These are phyloP conservation scores for Drosophila repletoides DNA, from an alignment of 1,140 invertebrate genomes.

Conservation along the genomic window DNA sequence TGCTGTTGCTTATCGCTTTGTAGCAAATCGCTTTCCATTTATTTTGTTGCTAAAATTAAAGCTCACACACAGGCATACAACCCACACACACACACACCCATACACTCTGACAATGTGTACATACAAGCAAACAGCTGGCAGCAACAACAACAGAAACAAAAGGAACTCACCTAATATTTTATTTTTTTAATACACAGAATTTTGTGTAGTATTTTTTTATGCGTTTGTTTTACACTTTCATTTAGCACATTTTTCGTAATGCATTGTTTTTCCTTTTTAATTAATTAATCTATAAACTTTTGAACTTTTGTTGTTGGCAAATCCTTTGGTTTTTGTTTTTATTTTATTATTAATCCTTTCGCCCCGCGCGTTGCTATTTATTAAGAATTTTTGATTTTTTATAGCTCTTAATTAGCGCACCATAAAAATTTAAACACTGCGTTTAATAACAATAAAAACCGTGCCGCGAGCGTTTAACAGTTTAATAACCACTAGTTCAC, in stretches of 20 bases:
- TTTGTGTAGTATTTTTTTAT: slow-evolving; percentile 12
- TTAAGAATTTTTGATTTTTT: neutral
- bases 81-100: slow-evolving; percentile 14
- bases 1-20: slow-evolving; percentile 10
- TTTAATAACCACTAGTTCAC: too few species aligned
- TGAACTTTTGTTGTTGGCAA: neutral
- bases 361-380: slow-evolving; percentile 3
- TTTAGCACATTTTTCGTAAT: slow-evolving; percentile 16
- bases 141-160: slow-evolving; percentile 44
- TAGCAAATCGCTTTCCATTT: slow-evolving; percentile 61
- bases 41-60: slow-evolving; percentile 70
- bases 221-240: slow-evolving; percentile 18
- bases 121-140: slow-evolving; percentile 68
- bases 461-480: slow-evolving; percentile 26
- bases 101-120: slow-evolving; percentile 30
- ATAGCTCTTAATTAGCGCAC: neutral
- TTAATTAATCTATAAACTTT: slow-evolving; percentile 1
- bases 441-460: slow-evolving; percentile 5
- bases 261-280: slow-evolving; percentile 1
- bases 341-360: neutral
- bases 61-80: slow-evolving; percentile 17
- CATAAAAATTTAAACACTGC: slow-evolving; percentile 7
- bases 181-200: slow-evolving; percentile 42
- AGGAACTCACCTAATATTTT: slow-evolving; percentile 59
- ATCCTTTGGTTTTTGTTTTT: neutral